Evolutionary conservation across 2,888 invertebrate genomes (phyloP).

Genomic region (Biston stratarius): DNA sequence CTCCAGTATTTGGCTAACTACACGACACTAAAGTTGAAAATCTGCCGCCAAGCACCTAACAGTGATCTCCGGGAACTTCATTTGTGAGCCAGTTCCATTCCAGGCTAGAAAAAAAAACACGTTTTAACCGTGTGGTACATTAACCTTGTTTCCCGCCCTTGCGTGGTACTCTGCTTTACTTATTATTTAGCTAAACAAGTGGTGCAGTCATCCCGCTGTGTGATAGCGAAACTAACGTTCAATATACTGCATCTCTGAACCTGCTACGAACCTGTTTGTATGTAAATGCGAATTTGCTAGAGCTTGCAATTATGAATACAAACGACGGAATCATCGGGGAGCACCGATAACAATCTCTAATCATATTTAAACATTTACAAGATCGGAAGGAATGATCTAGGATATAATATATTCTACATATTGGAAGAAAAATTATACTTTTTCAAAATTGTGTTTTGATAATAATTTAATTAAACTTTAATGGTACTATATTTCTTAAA

Average conservation of each 20-base stretch:
- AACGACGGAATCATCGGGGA: constrained; percentile 29
- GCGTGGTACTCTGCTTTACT: background rate
- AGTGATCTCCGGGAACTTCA: no score
- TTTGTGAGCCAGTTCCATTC: no score
- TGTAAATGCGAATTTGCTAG: constrained; percentile 30
- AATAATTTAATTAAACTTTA: no score
- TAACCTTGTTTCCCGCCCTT: background rate
- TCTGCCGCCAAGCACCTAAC: no score
- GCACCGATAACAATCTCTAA: constrained; percentile 8
- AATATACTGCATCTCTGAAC: constrained; percentile 12
- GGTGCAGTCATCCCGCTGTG: constrained; percentile 4
- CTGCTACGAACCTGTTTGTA: constrained; percentile 19
- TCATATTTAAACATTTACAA: background rate
- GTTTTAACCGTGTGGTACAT: background rate
- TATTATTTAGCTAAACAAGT: background rate
- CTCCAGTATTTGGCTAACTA: no score
- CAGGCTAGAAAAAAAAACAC: background rate
- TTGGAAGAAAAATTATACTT: no score
- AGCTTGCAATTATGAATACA: constrained; percentile 39
- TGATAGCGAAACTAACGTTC: constrained; percentile 8
- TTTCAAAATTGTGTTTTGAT: no score
- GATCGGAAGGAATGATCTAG: background rate
- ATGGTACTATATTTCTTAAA: no score
- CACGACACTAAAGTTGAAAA: no score
- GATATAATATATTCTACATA: background rate